phyloP scores from a whole-genome alignment of 2,113 vertebrate genomes.

The Athene noctua region DNA sequence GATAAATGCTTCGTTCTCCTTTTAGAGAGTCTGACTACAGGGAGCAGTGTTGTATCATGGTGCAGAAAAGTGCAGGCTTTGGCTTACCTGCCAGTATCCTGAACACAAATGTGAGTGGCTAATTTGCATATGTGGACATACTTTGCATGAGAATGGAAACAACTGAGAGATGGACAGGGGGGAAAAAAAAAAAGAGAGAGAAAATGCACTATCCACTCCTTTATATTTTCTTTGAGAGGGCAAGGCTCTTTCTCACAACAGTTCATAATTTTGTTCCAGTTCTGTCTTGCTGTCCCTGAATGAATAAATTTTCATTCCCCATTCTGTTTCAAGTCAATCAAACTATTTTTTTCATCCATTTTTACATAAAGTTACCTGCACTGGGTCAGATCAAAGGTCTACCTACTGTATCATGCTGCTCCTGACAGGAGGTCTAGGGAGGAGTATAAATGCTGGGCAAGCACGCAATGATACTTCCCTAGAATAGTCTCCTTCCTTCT shows the following conservation, averaged over 20 bases:
- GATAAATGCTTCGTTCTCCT: not conserved
- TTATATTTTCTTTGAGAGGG: not conserved
- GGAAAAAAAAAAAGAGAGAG: not conserved
- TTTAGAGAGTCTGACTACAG: not conserved
- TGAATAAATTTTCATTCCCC: not conserved
- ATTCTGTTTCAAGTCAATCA: conserved; percentile 22
- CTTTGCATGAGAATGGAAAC: not conserved
- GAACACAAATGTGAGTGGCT: not conserved
- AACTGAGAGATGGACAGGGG: not conserved
- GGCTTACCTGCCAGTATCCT: not conserved
- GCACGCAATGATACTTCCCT: not conserved
- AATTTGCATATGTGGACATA: not conserved
- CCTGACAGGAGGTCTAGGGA: not conserved
- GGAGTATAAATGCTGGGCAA: not conserved
- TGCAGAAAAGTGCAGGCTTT: not conserved
- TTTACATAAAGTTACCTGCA: not conserved
- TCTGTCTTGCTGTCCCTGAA: not conserved
- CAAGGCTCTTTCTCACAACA: not conserved
- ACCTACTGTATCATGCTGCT: not conserved
- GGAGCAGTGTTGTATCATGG: not conserved
- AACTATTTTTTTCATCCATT: not conserved
- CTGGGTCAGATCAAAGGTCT: not conserved
- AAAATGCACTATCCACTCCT: not conserved
- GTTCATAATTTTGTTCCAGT: not conserved
- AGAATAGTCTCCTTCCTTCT: not conserved